phyloP scores from a whole-genome alignment of 2,113 vertebrate species.

The Tautogolabrus adspersus region DNA sequence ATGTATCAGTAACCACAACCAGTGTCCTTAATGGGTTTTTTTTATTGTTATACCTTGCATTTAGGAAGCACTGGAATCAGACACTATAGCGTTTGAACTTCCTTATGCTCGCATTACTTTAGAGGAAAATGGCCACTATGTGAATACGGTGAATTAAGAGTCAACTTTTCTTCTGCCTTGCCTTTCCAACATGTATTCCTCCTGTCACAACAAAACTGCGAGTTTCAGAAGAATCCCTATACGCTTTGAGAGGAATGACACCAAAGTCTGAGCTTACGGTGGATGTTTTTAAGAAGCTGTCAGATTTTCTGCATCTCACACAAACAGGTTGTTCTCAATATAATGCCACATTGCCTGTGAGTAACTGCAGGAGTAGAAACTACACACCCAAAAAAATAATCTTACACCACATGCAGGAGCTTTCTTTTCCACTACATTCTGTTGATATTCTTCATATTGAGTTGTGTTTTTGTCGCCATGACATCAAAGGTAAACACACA shows the following conservation, averaged over 20 bases:
- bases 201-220: background rate
- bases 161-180: background rate
- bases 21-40: too few relatives aligned
- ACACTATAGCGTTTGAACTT: too few relatives aligned
- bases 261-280: slow-evolving; percentile 4
- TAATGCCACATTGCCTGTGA: background rate
- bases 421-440: background rate
- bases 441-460: background rate
- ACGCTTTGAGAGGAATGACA: slow-evolving; percentile 17
- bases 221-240: background rate
- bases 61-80: too few relatives aligned
- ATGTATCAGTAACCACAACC: too few relatives aligned
- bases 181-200: background rate
- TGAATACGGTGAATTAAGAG: background rate
- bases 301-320: slow-evolving; percentile 15
- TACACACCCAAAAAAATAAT: background rate
- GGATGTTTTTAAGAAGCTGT: slow-evolving; percentile 6
- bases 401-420: background rate
- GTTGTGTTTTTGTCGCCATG: background rate
- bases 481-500: background rate
- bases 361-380: background rate
- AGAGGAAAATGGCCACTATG: background rate
- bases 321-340: slow-evolving; percentile 4
- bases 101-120: background rate
- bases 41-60: too few relatives aligned